Base-by-base conservation (phyloP, 1,140 invertebrate genomes). In the Bacillus rossius region DNA sequence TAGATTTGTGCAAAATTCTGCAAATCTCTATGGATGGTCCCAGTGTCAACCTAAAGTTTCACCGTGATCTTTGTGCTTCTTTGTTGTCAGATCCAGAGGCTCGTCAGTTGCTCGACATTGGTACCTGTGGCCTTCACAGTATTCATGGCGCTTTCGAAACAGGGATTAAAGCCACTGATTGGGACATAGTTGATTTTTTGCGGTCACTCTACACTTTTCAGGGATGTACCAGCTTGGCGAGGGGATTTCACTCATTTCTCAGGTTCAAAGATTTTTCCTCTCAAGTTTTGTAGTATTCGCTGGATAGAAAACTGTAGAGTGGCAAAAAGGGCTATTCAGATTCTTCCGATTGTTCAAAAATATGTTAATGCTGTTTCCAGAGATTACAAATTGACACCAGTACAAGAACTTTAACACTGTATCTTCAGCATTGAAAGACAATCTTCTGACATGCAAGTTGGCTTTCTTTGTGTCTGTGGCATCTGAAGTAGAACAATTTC, bases 61-160 rank as follows among this genome's bases (percentile, higher is more conserved):
- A n/a, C n/a, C 29, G 29, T 34, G 29, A 34, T 34, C 29, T 34
- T 10, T 34, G 29, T 34, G 29, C 29, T 34, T 4, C 29, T 7
- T 34, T 34, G 10, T 34, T 10, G 29, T 34, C 29, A 34, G 29
- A 34, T 34, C 29, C 5, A 34, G 29, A 34, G 29, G 45, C 58
- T 54, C 51, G 26, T 20, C 41, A 49, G 37, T 41, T 64, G 19
- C 42, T 64, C 8, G 49, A 64, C 34, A 54, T 62, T 14, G 62
- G 64, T 8, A 59, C 55, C 2, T 66, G 62, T 62, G 52, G 60
- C 5, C 59, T 66, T 25, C 64, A 64, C 48, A 52, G 38, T 8
- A 23, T 60, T 14, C 51, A 64, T 25, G 25, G 49, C 8, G 59
- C 62, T 19, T 66, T 64, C 34, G 64, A 66, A 53, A 50, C 29